Conservation (phyloP, 2,797 vertebrate species). For the Acipenser oxyrinchus region DNA sequence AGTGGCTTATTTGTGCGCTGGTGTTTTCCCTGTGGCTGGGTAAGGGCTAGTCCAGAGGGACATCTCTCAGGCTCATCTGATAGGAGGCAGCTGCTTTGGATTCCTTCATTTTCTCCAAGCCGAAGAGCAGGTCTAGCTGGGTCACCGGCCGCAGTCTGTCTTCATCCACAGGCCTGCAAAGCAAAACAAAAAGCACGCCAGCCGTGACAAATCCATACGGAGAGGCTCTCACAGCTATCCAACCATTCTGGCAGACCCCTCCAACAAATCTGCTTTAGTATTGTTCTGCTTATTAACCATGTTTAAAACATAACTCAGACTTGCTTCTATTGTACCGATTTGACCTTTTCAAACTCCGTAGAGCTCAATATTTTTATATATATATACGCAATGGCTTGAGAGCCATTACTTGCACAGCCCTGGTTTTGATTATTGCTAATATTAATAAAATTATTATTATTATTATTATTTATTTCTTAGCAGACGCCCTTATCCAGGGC, state of each 20-base stretch:
- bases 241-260: not conserved
- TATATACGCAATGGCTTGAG: too few relatives aligned
- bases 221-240: conserved; percentile 9
- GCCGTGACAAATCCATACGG: not conserved
- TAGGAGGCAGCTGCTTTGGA: conserved; percentile 49
- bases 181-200: conserved; percentile 7
- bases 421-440: too few relatives aligned
- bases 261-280: too few relatives aligned
- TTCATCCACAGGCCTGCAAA: conserved; percentile 44
- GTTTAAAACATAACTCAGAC: not conserved
- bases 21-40: not conserved
- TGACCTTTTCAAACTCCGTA: not conserved
- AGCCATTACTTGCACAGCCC: too few relatives aligned
- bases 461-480: too few relatives aligned
- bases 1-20: too few relatives aligned
- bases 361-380: too few relatives aligned
- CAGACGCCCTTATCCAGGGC: too few relatives aligned
- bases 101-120: conserved; percentile 69
- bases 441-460: too few relatives aligned
- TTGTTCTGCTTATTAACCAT: too few relatives aligned
- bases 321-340: too few relatives aligned
- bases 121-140: conserved; percentile 67
- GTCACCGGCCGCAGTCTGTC: conserved; percentile 58
- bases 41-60: conserved; percentile 51
- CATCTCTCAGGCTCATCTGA: conserved; percentile 32